These are phyloP conservation scores for Nephrotoma guestfalica DNA, from an alignment of 2,888 invertebrate genomes.

Conservation along the genomic window DNA sequence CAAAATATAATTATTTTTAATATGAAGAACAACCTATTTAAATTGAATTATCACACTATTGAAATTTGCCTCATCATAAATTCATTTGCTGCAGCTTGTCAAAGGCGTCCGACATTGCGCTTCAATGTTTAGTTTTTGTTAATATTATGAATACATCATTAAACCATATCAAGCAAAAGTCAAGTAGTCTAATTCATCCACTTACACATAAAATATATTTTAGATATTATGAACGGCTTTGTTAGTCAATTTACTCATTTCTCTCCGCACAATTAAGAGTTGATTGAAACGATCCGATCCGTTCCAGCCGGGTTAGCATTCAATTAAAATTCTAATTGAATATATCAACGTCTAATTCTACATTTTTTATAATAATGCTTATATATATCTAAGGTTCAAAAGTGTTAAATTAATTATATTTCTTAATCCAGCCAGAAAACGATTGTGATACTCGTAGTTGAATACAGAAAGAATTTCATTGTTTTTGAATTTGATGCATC, in stretches of 20 bases:
- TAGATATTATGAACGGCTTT: not conserved
- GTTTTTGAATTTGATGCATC: not conserved
- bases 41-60: no score
- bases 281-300: not conserved
- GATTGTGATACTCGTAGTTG: not conserved
- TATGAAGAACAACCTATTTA: no score
- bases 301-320: not conserved
- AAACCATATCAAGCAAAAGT: not conserved
- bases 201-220: not conserved
- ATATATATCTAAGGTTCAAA: not conserved
- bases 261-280: not conserved
- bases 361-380: not conserved
- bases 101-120: no score
- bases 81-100: no score
- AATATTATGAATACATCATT: no score
- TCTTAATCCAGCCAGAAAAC: not conserved
- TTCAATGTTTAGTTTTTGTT: no score
- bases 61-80: no score
- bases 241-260: not conserved
- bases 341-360: not conserved
- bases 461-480: not conserved
- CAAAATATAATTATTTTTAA: no score
- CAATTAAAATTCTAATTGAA: not conserved
- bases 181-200: not conserved
- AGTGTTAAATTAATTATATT: not conserved